Base-by-base conservation (phyloP, 2,888 invertebrate genomes). In the Tinea semifulvella region DNA sequence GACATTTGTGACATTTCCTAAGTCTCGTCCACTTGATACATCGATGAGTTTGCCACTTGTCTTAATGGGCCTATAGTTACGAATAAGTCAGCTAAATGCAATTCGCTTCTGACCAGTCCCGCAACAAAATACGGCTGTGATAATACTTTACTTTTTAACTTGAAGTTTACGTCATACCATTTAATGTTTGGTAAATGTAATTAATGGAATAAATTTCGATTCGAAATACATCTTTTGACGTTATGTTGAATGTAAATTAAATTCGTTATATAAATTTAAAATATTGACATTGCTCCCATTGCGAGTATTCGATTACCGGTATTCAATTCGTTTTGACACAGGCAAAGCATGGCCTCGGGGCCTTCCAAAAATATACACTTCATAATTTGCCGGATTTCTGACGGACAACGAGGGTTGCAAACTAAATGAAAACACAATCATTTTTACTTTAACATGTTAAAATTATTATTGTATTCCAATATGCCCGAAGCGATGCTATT, bases 221-320 rank as follows among this genome's bases (percentile, higher is more conserved):
- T 19, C 19, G 38, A 22, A 20, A 40, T 40, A 40, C 40, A 22
- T 22, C 19, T 38, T 38, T 38, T 38, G 19, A 38, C 38, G 38
- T 38, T 6, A 38, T 16, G 17, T 40, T 22, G 22, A 40, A 40
- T 40, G 40, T 40, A 40, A 40, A 40, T 40, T 40, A 20, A 40
- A 67, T 64, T 64, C 56, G 62, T 68, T 71, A 70, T 76, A 75
- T 73, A 75, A 71, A 75, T 75, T 68, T 74, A 71, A 74, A 79
- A 77, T 76, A 77, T 74, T 75, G 74, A 68, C 70, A 69, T 67
- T 65, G 68, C 68, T 71, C 61, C 72, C 77, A 74, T 66, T 64
- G 65, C 66, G 60, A 66, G 66, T 64, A 75, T 76, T 76, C 77
- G 79, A 79, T 79, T 77, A 76, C 76, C 72, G 72, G 74, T 74